phyloP scores from a whole-genome alignment of 2,113 vertebrate genomes.

The Thinocorus orbignyianus region DNA sequence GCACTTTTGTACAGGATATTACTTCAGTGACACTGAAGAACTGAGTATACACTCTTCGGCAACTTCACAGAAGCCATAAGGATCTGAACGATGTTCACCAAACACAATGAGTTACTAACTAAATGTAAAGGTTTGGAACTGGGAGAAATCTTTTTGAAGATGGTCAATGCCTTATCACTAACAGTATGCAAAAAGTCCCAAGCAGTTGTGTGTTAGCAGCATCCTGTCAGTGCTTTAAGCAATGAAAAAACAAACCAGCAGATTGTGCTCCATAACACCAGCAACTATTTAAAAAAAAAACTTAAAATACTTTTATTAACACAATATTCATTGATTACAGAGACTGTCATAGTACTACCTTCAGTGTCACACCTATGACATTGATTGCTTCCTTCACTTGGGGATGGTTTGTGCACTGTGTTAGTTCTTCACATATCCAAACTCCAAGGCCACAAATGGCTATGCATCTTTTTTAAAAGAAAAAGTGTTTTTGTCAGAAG shows the following conservation, averaged over 20 bases:
- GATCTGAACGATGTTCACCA: neutral
- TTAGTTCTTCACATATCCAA: conserved; percentile 96
- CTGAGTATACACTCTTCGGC: neutral
- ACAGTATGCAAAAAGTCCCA: fast-evolving
- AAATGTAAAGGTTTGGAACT: neutral
- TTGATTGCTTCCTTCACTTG: conserved; percentile 93
- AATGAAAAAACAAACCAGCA: neutral
- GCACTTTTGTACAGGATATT: neutral
- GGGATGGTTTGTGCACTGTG: conserved; percentile 81
- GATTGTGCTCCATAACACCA: neutral
- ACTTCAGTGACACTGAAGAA: neutral
- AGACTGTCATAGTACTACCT: conserved; percentile 75
- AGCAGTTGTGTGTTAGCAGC: neutral
- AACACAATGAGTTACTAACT: neutral
- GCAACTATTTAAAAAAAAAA: neutral
- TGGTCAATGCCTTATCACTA: too few species aligned
- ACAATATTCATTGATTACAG: neutral
- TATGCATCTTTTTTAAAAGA: conserved; percentile 81
- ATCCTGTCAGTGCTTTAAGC: neutral
- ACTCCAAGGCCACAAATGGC: conserved; percentile 93
- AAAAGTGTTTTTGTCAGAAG: neutral
- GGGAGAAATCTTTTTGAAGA: too few species aligned
- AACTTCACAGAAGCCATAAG: neutral
- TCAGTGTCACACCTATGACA: conserved; percentile 94
- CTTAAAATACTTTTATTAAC: neutral